Percentiles rank a stretch among this genome's conserved stretches.
phyloP scores from a whole-genome alignment of 2,797 vertebrate species.

The Clarias fuscus region DNA sequence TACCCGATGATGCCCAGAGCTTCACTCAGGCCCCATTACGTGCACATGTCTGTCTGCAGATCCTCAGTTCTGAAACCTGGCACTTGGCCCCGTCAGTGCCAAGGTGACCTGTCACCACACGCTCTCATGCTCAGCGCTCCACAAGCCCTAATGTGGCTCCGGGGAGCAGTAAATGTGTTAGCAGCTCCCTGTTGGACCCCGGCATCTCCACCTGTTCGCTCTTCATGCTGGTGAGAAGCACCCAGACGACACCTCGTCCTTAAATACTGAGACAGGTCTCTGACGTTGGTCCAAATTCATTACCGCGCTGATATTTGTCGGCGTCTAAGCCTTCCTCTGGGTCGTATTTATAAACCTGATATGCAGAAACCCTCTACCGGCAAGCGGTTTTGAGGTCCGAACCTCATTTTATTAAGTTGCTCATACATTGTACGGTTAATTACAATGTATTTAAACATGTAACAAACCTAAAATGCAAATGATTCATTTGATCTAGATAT shows the following conservation, averaged over 20 bases:
- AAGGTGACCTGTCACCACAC: slow-evolving; percentile 76
- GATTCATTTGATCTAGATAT: background rate
- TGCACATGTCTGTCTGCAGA: slow-evolving; percentile 56
- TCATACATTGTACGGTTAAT: background rate
- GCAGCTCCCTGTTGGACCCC: slow-evolving; percentile 64
- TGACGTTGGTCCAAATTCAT: background rate
- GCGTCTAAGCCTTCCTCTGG: background rate
- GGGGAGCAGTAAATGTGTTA: slow-evolving; percentile 79
- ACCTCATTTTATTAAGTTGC: too few relatives aligned
- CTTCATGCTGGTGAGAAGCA: slow-evolving; percentile 19
- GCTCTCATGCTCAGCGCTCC: slow-evolving; percentile 61
- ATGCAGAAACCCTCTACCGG: background rate
- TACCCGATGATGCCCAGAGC: slow-evolving; percentile 40
- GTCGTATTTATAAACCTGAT: background rate
- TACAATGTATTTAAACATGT: background rate
- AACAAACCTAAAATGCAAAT: background rate
- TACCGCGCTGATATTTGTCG: background rate
- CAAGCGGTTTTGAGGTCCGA: too few relatives aligned
- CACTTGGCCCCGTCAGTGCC: slow-evolving; percentile 60
- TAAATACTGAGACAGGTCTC: background rate
- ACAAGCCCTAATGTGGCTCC: slow-evolving; percentile 62
- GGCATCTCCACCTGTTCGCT: slow-evolving; percentile 71
- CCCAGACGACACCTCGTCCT: background rate
- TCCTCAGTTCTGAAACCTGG: slow-evolving; percentile 55
- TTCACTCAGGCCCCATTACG: slow-evolving; percentile 38